A percentile compares a stretch with the other conserved stretches of the same genome.
Conservation (phyloP, 2,888 invertebrate species). For the Punctoribates punctum region DNA sequence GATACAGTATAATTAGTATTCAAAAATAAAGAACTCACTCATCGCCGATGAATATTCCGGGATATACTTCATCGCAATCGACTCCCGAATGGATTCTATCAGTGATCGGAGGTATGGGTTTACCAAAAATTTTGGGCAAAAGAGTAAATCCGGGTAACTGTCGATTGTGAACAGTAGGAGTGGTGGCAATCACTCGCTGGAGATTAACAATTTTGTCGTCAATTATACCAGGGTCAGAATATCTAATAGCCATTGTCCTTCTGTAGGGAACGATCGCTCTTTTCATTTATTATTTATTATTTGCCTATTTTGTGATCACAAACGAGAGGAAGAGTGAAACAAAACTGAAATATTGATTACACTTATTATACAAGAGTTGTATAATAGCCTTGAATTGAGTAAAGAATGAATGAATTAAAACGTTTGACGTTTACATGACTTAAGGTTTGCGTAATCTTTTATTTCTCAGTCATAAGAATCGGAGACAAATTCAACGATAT, state of each 20-base stretch:
- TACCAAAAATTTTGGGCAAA: background rate
- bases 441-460: background rate
- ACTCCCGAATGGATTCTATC: conserved; percentile 54
- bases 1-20: no score
- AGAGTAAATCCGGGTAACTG: background rate
- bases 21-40: conserved; percentile 59
- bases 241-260: conserved; percentile 8
- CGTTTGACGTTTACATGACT: conserved; percentile 21
- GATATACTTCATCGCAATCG: conserved; percentile 72
- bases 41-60: conserved; percentile 69
- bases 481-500: background rate
- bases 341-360: background rate
- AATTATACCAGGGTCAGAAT: conserved; percentile 7
- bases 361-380: no score
- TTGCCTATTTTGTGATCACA: background rate
- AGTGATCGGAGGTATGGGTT: background rate
- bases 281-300: background rate
- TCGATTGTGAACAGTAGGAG: background rate
- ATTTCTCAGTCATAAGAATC: background rate
- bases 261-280: background rate
- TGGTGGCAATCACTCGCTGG: background rate
- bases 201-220: conserved; percentile 1
- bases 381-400: background rate
- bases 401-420: background rate
- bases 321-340: background rate